Percentiles rank a stretch among this genome's conserved stretches.
Conservation (phyloP, 2,888 invertebrate species). For the Thymelicus lineola region DNA sequence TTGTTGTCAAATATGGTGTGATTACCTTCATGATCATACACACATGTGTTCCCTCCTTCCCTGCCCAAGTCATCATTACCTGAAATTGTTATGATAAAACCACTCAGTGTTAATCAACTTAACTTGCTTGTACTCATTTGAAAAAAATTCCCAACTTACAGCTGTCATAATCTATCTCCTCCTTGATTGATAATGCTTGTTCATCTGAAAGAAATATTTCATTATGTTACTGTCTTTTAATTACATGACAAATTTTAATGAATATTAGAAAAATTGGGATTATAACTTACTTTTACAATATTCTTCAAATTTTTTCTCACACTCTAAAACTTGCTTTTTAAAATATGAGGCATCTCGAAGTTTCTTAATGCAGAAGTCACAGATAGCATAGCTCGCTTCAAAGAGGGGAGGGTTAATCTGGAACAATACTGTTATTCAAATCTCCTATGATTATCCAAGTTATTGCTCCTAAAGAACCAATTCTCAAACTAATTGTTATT, state of each 20-base stretch:
- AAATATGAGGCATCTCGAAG: constrained; percentile 44
- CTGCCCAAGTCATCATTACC: too few relatives aligned
- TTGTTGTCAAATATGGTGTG: too few relatives aligned
- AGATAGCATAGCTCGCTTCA: constrained; percentile 46
- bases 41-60: too few relatives aligned
- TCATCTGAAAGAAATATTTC: constrained; percentile 8
- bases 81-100: background rate
- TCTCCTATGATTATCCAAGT: background rate
- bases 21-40: too few relatives aligned
- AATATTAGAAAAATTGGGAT: too few relatives aligned
- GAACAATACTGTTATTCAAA: constrained; percentile 11
- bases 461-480: too few relatives aligned
- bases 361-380: constrained; percentile 45
- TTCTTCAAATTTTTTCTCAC: constrained; percentile 47
- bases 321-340: constrained; percentile 45
- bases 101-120: too few relatives aligned
- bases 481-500: too few relatives aligned
- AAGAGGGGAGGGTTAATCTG: constrained; percentile 42
- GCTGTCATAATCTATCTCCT: background rate
- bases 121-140: too few relatives aligned
- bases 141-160: constrained; percentile 1
- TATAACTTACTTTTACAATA: constrained; percentile 43
- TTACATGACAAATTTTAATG: too few relatives aligned
- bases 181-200: background rate
- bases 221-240: too few relatives aligned